Conservation (phyloP, 2,888 invertebrate genomes). For the Augochlorella aurata region DNA sequence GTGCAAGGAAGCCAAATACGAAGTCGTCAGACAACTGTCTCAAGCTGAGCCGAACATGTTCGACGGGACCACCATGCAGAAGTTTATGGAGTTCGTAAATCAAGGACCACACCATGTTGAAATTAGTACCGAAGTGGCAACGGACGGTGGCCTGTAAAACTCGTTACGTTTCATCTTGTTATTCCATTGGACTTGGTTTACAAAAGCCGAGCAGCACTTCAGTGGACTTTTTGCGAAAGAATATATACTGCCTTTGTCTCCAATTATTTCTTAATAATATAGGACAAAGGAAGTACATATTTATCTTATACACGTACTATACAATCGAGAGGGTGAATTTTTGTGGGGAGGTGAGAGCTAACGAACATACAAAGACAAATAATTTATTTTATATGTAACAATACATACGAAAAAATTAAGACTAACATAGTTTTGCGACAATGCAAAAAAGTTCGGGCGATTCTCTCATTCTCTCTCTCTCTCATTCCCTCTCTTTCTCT, state of each 20-base stretch:
- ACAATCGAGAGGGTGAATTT: not conserved
- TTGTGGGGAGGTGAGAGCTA: not conserved
- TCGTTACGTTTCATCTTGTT: slow-evolving; percentile 3
- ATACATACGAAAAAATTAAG: slow-evolving; percentile 57
- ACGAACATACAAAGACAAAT: slow-evolving; percentile 70
- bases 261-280: not conserved
- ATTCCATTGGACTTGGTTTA: slow-evolving; percentile 20
- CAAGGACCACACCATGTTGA: slow-evolving; percentile 92
- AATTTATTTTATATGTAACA: slow-evolving; percentile 76
- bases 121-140: slow-evolving; percentile 88
- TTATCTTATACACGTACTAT: slow-evolving; percentile 1
- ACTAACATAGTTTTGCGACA: slow-evolving; percentile 37
- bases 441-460: slow-evolving; percentile 43
- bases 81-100: slow-evolving; percentile 87
- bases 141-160: slow-evolving; percentile 85
- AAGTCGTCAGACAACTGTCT: slow-evolving; percentile 86
- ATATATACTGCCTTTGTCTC: slow-evolving; percentile 27
- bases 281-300: not conserved
- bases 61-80: slow-evolving; percentile 85
- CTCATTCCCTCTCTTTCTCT: not conserved
- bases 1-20: slow-evolving; percentile 89
- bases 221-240: slow-evolving; percentile 9
- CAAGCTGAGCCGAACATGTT: slow-evolving; percentile 84
- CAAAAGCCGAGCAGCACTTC: slow-evolving; percentile 5
- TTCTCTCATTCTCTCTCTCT: slow-evolving; percentile 3